phyloP scores from a whole-genome alignment of 2,797 vertebrate genomes.

The Atherinosoma microstoma region DNA sequence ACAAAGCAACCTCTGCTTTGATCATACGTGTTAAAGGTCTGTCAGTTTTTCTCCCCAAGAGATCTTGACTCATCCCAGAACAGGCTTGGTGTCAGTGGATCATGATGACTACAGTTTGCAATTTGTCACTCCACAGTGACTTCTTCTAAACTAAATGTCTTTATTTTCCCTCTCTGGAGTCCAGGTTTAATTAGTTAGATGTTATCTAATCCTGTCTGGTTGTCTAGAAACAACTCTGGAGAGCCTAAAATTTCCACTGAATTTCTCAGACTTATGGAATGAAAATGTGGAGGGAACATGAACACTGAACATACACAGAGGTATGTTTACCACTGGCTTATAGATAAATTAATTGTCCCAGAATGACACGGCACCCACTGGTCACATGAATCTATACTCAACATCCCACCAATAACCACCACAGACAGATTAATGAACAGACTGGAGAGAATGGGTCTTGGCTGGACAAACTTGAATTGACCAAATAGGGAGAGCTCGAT shows the following conservation, averaged over 20 bases:
- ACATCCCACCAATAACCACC: constrained; percentile 61
- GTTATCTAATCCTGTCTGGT: constrained; percentile 19
- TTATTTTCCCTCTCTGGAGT: background rate
- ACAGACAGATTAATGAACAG: constrained; percentile 45
- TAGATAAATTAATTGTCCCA: constrained; percentile 24
- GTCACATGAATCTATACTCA: constrained; percentile 67
- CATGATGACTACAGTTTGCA: constrained; percentile 11
- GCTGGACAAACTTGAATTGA: constrained; percentile 59
- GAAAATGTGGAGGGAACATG: constrained; percentile 17
- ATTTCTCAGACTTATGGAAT: constrained; percentile 8
- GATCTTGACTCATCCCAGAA: constrained; percentile 57
- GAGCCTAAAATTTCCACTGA: background rate
- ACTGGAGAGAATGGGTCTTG: constrained; percentile 44
- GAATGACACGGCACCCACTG: constrained; percentile 48
- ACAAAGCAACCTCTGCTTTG: constrained; percentile 46
- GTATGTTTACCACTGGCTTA: constrained; percentile 21
- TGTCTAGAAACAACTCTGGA: constrained; percentile 15
- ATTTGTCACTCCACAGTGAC: constrained; percentile 42
- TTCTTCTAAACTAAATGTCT: background rate
- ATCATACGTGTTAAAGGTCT: constrained; percentile 54
- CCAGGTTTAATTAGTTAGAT: background rate
- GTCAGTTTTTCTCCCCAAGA: constrained; percentile 34
- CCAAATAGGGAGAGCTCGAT: constrained; percentile 62
- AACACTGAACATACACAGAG: constrained; percentile 20
- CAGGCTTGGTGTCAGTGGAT: constrained; percentile 32